Evolutionary conservation across 2,888 invertebrate species (phyloP).

Genomic region (Globia sparganii): DNA sequence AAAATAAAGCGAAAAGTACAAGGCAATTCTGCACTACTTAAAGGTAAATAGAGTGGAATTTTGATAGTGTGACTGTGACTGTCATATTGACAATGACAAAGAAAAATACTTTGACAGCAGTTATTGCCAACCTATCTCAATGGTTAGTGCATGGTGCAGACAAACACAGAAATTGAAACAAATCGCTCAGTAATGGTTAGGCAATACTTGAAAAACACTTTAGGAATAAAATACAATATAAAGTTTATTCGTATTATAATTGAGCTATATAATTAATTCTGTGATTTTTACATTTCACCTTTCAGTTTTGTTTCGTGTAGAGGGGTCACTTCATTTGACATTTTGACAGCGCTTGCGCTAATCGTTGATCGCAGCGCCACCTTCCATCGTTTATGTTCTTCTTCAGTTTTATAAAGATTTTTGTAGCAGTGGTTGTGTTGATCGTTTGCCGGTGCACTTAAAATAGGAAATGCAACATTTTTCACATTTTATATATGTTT

Average conservation of each 20-base stretch:
- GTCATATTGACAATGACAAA: no score
- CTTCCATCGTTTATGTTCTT: constrained; percentile 63
- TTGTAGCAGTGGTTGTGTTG: constrained; percentile 81
- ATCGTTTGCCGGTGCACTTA: constrained; percentile 74
- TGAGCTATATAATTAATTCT: neutral
- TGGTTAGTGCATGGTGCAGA: no score
- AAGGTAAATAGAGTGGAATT: constrained; percentile 40
- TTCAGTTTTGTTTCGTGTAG: constrained; percentile 23
- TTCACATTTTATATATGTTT: constrained; percentile 77
- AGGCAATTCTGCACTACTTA: constrained; percentile 6
- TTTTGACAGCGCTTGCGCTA: constrained; percentile 83
- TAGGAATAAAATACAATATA: neutral
- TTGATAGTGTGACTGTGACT: constrained; percentile 8
- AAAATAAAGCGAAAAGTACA: constrained; percentile 12
- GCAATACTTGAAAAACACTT: neutral
- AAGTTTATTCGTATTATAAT: no score
- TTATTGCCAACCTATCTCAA: no score
- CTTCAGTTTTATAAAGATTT: constrained; percentile 86
- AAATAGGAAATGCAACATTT: constrained; percentile 83
- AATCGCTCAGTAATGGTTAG: neutral
- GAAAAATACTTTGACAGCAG: neutral
- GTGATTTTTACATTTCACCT: neutral
- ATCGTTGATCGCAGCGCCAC: constrained; percentile 73
- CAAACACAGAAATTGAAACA: constrained; percentile 14
- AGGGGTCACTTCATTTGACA: constrained; percentile 25